phyloP scores from a whole-genome alignment of 2,797 vertebrate species.

The Ciconia nigra region DNA sequence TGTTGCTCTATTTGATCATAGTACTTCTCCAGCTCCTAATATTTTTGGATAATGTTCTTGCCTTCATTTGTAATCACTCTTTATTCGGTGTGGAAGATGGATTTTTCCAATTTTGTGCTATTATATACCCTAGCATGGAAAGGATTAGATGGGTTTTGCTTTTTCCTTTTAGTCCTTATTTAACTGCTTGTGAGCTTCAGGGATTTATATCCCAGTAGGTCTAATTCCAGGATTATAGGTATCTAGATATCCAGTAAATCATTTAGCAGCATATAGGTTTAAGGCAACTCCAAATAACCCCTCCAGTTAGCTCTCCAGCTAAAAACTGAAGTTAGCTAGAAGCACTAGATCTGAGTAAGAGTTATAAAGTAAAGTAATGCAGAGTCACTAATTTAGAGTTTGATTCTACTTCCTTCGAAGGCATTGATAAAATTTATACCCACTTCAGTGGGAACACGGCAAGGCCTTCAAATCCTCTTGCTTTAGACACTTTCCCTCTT shows the following conservation, averaged over 20 bases:
- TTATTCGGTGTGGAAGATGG: constrained; percentile 26
- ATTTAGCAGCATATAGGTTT: constrained; percentile 54
- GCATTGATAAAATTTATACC: constrained; percentile 8
- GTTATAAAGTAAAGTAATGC: constrained; percentile 4
- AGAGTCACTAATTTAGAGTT: constrained; percentile 17
- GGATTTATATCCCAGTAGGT: constrained; percentile 58
- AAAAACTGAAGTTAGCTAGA: constrained; percentile 26
- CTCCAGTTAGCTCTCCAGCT: constrained; percentile 32
- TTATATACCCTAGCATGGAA: constrained; percentile 56
- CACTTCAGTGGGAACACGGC: not conserved
- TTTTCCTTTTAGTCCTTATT: constrained; percentile 56
- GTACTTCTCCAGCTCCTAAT: not conserved
- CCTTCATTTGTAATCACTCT: constrained; percentile 45
- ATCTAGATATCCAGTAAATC: constrained; percentile 61
- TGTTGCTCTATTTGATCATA: not conserved
- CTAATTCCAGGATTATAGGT: constrained; percentile 66
- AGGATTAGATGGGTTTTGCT: constrained; percentile 55
- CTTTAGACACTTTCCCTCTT: not conserved
- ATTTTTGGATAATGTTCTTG: constrained; percentile 34
- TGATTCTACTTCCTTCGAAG: constrained; percentile 7
- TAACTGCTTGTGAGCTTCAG: constrained; percentile 53
- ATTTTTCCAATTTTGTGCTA: constrained; percentile 58
- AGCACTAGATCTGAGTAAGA: not conserved
- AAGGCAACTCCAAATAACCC: constrained; percentile 51
- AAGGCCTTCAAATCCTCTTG: not conserved